These are phyloP conservation scores for Tauraco erythrolophus DNA, from an alignment of 2,113 vertebrate species.

Conservation along the genomic window DNA sequence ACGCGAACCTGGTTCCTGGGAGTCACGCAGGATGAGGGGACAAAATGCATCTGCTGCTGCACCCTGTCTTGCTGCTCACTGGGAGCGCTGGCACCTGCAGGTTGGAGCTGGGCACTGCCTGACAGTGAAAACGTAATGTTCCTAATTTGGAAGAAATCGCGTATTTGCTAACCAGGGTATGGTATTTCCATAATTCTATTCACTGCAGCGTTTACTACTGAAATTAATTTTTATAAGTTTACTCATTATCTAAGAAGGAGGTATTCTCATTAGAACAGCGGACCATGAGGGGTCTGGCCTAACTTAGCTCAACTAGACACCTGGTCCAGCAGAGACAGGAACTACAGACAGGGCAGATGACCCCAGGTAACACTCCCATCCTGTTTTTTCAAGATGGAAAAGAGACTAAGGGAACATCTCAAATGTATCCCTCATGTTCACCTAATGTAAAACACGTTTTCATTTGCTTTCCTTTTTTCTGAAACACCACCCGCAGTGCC, in stretches of 20 bases:
- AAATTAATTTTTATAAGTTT: background rate
- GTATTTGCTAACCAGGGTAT: background rate
- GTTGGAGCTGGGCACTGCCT: rapidly evolving
- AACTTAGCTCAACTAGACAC: background rate
- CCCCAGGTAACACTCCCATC: background rate
- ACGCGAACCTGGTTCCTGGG: background rate
- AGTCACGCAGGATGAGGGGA: background rate
- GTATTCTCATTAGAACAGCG: background rate
- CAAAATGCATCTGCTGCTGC: rapidly evolving
- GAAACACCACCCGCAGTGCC: background rate
- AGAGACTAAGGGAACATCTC: background rate
- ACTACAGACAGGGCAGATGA: background rate
- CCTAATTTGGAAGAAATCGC: background rate
- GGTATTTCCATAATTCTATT: background rate
- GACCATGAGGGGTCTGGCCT: background rate
- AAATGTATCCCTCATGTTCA: background rate
- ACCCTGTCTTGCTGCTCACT: background rate
- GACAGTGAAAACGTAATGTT: background rate
- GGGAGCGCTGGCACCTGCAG: background rate
- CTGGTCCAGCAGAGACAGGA: background rate
- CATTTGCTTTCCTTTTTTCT: background rate
- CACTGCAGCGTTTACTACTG: background rate
- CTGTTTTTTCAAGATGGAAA: background rate
- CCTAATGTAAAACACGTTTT: rapidly evolving
- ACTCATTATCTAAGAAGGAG: background rate